Evolutionary conservation across 2,888 invertebrate species (phyloP), one percentile per base, ranked within the genome.

Genomic region (Drosophila imparisetae): DNA sequence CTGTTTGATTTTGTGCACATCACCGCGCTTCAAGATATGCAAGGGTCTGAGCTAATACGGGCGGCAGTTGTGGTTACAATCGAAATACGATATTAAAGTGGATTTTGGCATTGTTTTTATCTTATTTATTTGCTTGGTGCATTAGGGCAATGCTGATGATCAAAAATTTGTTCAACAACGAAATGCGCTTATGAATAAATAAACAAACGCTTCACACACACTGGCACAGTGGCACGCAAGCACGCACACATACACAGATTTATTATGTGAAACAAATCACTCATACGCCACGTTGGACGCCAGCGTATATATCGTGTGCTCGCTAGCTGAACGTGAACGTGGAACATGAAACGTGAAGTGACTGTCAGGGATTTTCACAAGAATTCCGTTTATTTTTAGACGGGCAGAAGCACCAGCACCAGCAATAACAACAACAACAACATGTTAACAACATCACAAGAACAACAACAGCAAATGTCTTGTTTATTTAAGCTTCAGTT

Each of bases 101-200:
- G 60, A 75, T 38, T 65, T 66, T 30, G 50, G 32, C 29, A 55
- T 76, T 66, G 49, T 60, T 58, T 66, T 62, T 60, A 48, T 30
- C 53, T 30, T 58, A 34, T 62, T 63, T 73, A 73, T 76, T 78
- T 72, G 69, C 42, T 45, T 58, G 45, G 57, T 54, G 66, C 70
- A 75, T 75, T 70, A 62, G 55, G 54, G 30, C 61, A 53, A 64
- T 64, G 61, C 53, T 52, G 77, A 66, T 72, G 66, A 32, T 72
- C 66, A 64, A 66, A 66, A 76, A 66, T 72, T 57, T 70, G 66
- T 79, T 79, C 59, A 79, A 62, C 60, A 79, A 66, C 73, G 61
- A 70, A 76, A 66, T 70, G 66, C 66, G 84, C 83, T 86, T 75
- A 81, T 83, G 80, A 83, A 83, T 88, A 88, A 83, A 81, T 75